phyloP scores from a whole-genome alignment of 2,113 vertebrate species.

The Nycticebus coucang region DNA sequence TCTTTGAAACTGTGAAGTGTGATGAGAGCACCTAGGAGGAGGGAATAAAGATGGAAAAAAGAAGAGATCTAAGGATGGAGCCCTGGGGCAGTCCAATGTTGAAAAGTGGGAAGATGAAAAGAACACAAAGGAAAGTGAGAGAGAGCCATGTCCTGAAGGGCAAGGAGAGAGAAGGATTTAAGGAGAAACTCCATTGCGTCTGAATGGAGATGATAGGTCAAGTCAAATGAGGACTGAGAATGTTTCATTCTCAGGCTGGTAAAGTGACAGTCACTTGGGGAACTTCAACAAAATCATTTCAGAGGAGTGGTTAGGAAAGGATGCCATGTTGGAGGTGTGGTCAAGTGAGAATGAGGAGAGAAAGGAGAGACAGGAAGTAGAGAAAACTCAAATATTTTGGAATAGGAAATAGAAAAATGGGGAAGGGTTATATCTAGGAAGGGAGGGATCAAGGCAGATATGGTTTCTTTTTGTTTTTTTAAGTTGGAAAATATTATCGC shows the following conservation, averaged over 20 bases:
- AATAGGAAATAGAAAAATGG: neutral
- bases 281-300: slow-evolving; percentile 52
- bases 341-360: slow-evolving; percentile 11
- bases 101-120: slow-evolving; percentile 63
- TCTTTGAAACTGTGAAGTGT: slow-evolving; percentile 57
- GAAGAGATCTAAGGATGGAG: slow-evolving; percentile 35
- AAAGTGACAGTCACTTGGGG: slow-evolving; percentile 43
- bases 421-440: neutral
- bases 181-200: slow-evolving; percentile 37
- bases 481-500: neutral
- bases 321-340: neutral
- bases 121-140: slow-evolving; percentile 60
- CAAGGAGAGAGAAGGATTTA: slow-evolving; percentile 50
- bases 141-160: slow-evolving; percentile 22
- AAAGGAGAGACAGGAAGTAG: neutral
- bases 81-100: neutral
- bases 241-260: neutral
- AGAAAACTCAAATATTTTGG: neutral
- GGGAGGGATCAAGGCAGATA: neutral
- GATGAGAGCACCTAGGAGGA: slow-evolving; percentile 27
- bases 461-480: neutral
- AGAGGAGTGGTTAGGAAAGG: slow-evolving; percentile 1
- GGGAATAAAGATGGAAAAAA: slow-evolving; percentile 44
- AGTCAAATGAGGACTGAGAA: slow-evolving; percentile 50
- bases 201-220: slow-evolving; percentile 38